A percentile compares a stretch with the other conserved stretches of the same genome.
These are phyloP conservation scores for Adoxophyes honmai DNA, from an alignment of 1,140 invertebrate species.

Conservation along the genomic window DNA sequence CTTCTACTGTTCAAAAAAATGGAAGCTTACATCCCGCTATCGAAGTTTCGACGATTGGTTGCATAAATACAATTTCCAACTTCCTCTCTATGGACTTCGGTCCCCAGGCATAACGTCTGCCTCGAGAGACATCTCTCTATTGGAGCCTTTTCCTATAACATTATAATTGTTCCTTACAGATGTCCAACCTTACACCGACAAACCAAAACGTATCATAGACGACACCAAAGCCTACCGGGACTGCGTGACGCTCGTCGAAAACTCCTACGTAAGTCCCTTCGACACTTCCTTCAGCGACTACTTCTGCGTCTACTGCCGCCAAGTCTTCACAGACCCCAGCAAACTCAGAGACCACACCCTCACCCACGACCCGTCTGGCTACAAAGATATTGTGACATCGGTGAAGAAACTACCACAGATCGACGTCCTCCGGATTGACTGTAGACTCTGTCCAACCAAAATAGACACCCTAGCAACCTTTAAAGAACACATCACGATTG, in stretches of 20 bases:
- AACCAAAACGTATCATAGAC: conserved; percentile 23
- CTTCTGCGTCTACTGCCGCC: conserved; percentile 55
- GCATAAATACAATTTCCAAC: no score
- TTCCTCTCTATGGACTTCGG: no score
- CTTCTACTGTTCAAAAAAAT: no score
- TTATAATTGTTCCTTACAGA: conserved; percentile 22
- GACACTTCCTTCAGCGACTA: conserved; percentile 59
- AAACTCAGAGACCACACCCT: conserved; percentile 51
- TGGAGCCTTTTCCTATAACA: no score
- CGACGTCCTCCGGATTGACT: conserved; percentile 52
- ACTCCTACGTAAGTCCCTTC: conserved; percentile 57
- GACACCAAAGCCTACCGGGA: conserved; percentile 33
- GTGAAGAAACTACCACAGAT: conserved; percentile 50
- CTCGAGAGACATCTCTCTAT: no score
- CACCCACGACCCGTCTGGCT: conserved; percentile 46
- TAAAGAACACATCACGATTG: conserved; percentile 39
- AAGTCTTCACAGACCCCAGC: conserved; percentile 50
- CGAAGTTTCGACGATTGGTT: no score
- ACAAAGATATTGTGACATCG: conserved; percentile 27
- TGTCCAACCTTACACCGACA: conserved; percentile 15
- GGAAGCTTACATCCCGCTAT: no score
- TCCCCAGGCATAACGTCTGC: no score
- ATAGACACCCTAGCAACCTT: conserved; percentile 42
- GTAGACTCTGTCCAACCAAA: conserved; percentile 42
- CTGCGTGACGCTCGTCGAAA: conserved; percentile 45